phyloP scores from a whole-genome alignment of 2,113 vertebrate genomes.

The Nibea albiflora region DNA sequence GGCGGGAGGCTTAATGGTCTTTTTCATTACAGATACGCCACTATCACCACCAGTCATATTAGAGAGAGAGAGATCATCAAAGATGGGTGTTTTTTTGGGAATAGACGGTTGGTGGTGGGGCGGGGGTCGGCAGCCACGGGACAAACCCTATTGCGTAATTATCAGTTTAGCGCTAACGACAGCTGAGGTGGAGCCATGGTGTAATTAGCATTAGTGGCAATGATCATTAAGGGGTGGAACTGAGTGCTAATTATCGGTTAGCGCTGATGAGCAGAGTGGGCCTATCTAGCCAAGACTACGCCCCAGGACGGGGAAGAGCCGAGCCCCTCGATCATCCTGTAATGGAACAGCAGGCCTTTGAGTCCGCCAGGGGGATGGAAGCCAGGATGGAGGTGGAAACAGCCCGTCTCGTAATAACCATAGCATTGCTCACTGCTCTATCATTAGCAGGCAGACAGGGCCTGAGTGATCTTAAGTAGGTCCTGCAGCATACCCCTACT shows the following conservation, averaged over 20 bases:
- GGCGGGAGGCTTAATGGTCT: constrained; percentile 55
- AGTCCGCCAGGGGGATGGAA: constrained; percentile 51
- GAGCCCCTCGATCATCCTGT: constrained; percentile 75
- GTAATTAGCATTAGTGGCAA: constrained; percentile 82
- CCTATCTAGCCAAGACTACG: constrained; percentile 65
- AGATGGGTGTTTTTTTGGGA: constrained; percentile 21
- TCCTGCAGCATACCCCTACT: constrained; percentile 51
- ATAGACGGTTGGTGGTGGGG: constrained; percentile 28
- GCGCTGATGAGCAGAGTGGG: constrained; percentile 78
- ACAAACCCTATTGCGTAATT: constrained; percentile 66
- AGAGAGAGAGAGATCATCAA: constrained; percentile 46
- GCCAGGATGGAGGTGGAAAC: constrained; percentile 56
- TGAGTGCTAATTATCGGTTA: constrained; percentile 80
- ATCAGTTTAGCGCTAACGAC: constrained; percentile 71
- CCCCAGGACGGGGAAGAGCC: constrained; percentile 57
- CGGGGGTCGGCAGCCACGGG: constrained; percentile 57
- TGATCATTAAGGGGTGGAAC: constrained; percentile 83
- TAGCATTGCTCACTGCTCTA: constrained; percentile 54
- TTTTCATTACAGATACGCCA: constrained; percentile 45
- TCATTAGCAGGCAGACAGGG: constrained; percentile 62
- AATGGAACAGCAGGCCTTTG: constrained; percentile 70
- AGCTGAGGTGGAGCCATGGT: constrained; percentile 75
- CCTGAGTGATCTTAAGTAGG: constrained; percentile 52
- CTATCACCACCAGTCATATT: constrained; percentile 36
- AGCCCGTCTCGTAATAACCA: constrained; percentile 56